A percentile compares a stretch with the other conserved stretches of the same genome.
Conservation (phyloP, 2,113 vertebrate species). For the Alligator mississippiensis region DNA sequence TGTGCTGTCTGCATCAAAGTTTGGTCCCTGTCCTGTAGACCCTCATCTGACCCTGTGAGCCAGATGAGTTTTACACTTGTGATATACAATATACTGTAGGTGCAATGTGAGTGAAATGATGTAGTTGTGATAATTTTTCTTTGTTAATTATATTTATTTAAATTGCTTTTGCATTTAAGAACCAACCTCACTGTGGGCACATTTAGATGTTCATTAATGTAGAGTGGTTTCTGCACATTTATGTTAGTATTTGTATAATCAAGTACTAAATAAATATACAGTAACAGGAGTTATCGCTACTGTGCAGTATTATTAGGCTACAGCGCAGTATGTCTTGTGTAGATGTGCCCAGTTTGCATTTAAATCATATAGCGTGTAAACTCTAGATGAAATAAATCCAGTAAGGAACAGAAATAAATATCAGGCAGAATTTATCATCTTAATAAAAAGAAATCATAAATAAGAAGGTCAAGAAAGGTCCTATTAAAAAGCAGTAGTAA, state of each 20-base stretch:
- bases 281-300: too few relatives aligned
- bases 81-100: neutral
- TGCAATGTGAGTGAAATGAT: neutral
- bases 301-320: too few relatives aligned
- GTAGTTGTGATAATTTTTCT: neutral
- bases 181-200: accelerated
- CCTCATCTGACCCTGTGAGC: too few relatives aligned
- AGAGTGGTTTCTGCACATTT: too few relatives aligned
- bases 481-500: neutral
- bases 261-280: neutral
- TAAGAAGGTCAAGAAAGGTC: neutral
- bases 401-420: neutral
- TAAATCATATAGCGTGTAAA: too few relatives aligned
- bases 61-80: too few relatives aligned
- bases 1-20: too few relatives aligned
- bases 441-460: neutral
- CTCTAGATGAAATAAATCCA: neutral
- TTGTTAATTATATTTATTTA: neutral
- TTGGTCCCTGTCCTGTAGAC: too few relatives aligned
- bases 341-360: too few relatives aligned
- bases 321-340: too few relatives aligned
- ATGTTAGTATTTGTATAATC: neutral
- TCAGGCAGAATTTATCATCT: neutral
- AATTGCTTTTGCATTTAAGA: neutral
- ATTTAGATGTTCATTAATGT: too few relatives aligned